These are phyloP conservation scores for Trogon surrucura DNA, from an alignment of 2,113 vertebrate genomes.

Conservation along the genomic window DNA sequence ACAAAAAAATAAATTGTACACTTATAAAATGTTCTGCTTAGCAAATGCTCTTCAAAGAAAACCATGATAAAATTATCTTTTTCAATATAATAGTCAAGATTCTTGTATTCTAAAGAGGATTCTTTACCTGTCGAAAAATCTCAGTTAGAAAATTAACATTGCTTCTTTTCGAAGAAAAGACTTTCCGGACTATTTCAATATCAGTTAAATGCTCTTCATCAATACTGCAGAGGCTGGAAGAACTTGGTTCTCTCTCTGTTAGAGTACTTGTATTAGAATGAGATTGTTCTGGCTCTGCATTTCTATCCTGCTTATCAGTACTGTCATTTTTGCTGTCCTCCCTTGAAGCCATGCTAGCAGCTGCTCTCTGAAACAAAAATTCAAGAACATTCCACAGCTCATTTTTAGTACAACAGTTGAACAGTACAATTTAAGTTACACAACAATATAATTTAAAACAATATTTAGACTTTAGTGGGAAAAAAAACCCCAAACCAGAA, in stretches of 20 bases:
- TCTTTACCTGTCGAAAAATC: slow-evolving; percentile 96
- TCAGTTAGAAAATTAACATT: slow-evolving; percentile 98
- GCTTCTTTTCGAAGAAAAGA: slow-evolving; percentile 92
- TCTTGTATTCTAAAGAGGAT: not conserved
- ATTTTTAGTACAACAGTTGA: not conserved
- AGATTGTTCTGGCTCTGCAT: slow-evolving; percentile 88
- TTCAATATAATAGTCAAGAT: not conserved
- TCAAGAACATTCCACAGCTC: not conserved
- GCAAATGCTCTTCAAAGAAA: not conserved
- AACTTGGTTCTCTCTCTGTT: slow-evolving; percentile 97
- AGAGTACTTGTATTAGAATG: slow-evolving; percentile 98
- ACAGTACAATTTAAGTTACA: not conserved
- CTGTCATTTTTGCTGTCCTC: slow-evolving; percentile 83
- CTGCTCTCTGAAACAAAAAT: slow-evolving; percentile 85
- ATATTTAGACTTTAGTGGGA: not conserved
- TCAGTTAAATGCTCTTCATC: slow-evolving; percentile 97
- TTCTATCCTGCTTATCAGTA: slow-evolving; percentile 78
- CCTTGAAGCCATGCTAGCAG: slow-evolving; percentile 91
- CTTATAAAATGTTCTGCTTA: not conserved
- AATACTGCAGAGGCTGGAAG: slow-evolving; percentile 97
- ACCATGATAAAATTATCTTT: not conserved
- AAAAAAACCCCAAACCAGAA: not conserved
- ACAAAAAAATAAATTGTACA: not conserved
- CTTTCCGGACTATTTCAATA: slow-evolving; percentile 95
- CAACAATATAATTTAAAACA: not conserved